phyloP scores from a whole-genome alignment of 2,888 invertebrate species.

The Chrysodeixis includens region DNA sequence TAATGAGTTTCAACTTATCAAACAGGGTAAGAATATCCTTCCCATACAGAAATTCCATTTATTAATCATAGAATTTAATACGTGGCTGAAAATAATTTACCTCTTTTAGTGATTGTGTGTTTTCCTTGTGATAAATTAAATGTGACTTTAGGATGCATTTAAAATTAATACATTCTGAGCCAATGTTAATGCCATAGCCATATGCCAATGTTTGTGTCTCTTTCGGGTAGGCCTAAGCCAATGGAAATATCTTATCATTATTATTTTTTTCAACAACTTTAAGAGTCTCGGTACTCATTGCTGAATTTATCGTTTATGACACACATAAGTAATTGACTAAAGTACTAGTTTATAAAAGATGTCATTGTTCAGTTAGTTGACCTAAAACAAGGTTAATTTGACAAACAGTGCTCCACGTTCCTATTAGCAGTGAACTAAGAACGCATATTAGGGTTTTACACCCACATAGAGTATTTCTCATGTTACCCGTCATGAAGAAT shows the following conservation, averaged over 20 bases:
- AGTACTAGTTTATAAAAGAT: background rate
- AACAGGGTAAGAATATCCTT: constrained; percentile 55
- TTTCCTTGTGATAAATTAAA: background rate
- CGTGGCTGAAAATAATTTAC: background rate
- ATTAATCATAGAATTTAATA: constrained; percentile 8
- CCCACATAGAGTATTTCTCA: constrained; percentile 56
- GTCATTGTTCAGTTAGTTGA: constrained; percentile 1
- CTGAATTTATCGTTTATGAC: background rate
- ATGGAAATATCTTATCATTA: background rate
- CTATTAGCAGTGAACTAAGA: constrained; percentile 38
- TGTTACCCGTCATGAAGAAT: constrained; percentile 72
- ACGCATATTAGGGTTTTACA: constrained; percentile 46
- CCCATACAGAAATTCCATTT: constrained; percentile 32
- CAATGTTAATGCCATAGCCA: too few relatives aligned
- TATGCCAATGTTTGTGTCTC: too few relatives aligned
- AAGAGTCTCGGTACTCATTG: background rate
- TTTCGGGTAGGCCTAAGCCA: too few relatives aligned
- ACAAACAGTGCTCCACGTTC: constrained; percentile 10
- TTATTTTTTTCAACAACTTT: background rate
- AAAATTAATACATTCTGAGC: too few relatives aligned
- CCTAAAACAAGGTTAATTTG: constrained; percentile 2
- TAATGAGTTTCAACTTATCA: constrained; percentile 50
- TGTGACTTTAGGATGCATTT: too few relatives aligned
- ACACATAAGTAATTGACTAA: background rate
- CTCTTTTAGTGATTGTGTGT: background rate